Conservation (phyloP, 1,140 invertebrate genomes). For the Bombus consobrinus region DNA sequence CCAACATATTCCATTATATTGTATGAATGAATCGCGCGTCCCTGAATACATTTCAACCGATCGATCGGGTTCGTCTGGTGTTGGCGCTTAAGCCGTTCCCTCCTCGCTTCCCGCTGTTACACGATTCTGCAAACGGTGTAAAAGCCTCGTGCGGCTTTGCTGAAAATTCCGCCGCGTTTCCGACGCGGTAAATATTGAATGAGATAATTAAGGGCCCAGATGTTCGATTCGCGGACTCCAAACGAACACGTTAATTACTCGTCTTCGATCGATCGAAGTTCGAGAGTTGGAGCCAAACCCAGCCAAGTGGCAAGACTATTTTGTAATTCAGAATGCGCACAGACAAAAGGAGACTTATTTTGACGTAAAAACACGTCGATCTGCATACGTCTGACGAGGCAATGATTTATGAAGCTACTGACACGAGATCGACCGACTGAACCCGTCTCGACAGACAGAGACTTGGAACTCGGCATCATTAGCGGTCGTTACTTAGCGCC, state of each 20-base stretch:
- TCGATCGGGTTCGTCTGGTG: slow-evolving; percentile 46
- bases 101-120: background rate
- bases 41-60: slow-evolving; percentile 61
- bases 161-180: background rate
- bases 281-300: too few relatives aligned
- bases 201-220: slow-evolving; percentile 14
- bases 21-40: slow-evolving; percentile 62
- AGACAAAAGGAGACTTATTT: slow-evolving; percentile 12
- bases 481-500: slow-evolving; percentile 43
- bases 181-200: background rate
- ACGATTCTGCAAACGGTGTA: background rate
- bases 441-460: background rate
- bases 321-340: background rate
- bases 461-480: slow-evolving; percentile 29
- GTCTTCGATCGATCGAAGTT: background rate
- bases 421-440: slow-evolving; percentile 15
- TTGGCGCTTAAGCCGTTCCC: slow-evolving; percentile 20
- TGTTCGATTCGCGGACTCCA: background rate
- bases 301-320: background rate
- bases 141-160: background rate
- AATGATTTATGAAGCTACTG: slow-evolving; percentile 38
- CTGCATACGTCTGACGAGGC: slow-evolving; percentile 31
- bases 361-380: slow-evolving; percentile 23
- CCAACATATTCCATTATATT: slow-evolving; percentile 55
- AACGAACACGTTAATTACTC: slow-evolving; percentile 6